A percentile compares a stretch with the other conserved stretches of the same genome.
Conservation (phyloP, 2,888 invertebrate species). For the Ennomos erosarius region DNA sequence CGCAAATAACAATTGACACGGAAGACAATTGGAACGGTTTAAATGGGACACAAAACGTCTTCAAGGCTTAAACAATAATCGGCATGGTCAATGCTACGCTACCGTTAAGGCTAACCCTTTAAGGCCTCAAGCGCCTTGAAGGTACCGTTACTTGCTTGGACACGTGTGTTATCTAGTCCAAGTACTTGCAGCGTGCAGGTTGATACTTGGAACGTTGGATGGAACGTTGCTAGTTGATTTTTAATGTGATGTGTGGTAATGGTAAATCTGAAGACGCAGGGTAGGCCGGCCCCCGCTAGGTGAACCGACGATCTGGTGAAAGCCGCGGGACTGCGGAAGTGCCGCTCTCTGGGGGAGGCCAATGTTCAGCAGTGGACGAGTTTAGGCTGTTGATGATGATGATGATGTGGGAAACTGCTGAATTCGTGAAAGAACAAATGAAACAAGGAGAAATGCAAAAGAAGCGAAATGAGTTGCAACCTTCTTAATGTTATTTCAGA, state of each 20-base stretch:
- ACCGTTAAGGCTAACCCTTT: constrained; percentile 56
- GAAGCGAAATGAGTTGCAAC: too few species aligned
- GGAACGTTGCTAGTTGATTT: constrained; percentile 15
- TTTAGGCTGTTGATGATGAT: too few species aligned
- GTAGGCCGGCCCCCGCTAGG: too few species aligned
- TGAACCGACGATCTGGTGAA: too few species aligned
- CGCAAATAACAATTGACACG: constrained; percentile 17
- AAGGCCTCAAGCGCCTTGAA: constrained; percentile 46
- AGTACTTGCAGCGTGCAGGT: constrained; percentile 17
- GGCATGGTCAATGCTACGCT: constrained; percentile 44
- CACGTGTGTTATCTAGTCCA: constrained; percentile 40
- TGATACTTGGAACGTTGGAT: constrained; percentile 8
- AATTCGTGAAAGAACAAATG: too few species aligned
- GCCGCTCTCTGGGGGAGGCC: too few species aligned
- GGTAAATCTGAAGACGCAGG: too few species aligned
- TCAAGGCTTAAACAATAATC: constrained; percentile 36
- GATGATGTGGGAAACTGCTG: too few species aligned
- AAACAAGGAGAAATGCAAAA: too few species aligned
- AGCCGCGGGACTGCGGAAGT: too few species aligned
- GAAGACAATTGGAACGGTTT: constrained; percentile 18
- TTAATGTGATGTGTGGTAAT: neutral
- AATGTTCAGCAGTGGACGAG: too few species aligned
- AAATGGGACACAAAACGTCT: constrained; percentile 18
- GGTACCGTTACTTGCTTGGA: constrained; percentile 46
- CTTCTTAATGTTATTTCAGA: too few species aligned